These are phyloP conservation scores for Panulirus ornatus DNA, from an alignment of 1,140 invertebrate species.

Conservation along the genomic window DNA sequence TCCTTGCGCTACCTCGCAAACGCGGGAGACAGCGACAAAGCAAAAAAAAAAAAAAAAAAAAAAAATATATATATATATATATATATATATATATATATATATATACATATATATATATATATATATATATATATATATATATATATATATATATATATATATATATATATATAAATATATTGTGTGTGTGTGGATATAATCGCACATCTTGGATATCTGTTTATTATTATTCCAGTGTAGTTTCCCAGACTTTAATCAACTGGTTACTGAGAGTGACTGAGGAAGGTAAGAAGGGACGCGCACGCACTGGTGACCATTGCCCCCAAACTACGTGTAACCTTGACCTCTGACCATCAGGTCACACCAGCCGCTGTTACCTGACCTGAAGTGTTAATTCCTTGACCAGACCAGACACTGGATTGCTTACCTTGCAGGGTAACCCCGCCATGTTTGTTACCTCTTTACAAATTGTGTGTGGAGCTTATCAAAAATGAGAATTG, in stretches of 20 bases:
- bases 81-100: not conserved
- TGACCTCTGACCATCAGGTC: too few species aligned
- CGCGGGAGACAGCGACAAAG: too few species aligned
- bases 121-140: too few species aligned
- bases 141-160: too few species aligned
- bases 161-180: conserved; percentile 9
- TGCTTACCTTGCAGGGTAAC: too few species aligned
- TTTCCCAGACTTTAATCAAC: not conserved
- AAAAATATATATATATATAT: not conserved
- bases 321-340: too few species aligned
- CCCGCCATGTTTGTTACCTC: not conserved
- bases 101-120: conserved; percentile 14
- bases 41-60: not conserved
- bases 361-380: too few species aligned
- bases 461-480: not conserved
- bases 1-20: too few species aligned
- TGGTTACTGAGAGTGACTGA: not conserved
- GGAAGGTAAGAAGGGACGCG: not conserved
- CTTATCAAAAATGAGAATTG: not conserved
- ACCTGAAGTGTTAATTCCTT: too few species aligned
- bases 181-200: not conserved
- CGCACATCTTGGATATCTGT: not conserved
- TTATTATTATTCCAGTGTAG: not conserved
- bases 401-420: too few species aligned
- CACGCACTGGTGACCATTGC: not conserved